phyloP scores from a whole-genome alignment of 2,113 vertebrate genomes.

The Mesocricetus auratus region DNA sequence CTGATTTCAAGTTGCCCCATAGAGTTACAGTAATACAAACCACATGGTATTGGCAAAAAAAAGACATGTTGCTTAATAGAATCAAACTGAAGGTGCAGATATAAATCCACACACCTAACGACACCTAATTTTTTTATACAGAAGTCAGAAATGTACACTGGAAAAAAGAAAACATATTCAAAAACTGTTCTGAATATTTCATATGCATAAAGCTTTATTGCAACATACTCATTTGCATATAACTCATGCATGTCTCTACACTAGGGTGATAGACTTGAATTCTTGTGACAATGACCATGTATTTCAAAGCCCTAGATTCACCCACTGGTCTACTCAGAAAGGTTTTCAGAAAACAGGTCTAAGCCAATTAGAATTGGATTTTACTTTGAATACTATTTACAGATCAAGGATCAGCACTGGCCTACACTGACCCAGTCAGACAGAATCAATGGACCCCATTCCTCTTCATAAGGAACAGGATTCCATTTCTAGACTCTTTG shows the following conservation, averaged over 20 bases:
- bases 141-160: background rate
- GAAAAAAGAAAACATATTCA: background rate
- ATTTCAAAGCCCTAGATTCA: background rate
- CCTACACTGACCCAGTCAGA: background rate
- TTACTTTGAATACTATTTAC: background rate
- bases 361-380: background rate
- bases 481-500: background rate
- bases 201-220: conserved; percentile 15
- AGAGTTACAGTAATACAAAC: background rate
- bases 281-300: background rate
- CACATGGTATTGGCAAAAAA: background rate
- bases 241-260: background rate
- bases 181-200: background rate
- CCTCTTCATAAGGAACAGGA: background rate
- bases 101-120: background rate
- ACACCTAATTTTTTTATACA: background rate
- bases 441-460: background rate
- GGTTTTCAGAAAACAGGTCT: background rate
- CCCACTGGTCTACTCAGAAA: background rate
- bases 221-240: background rate
- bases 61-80: background rate
- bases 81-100: background rate
- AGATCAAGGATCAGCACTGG: background rate
- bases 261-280: background rate
- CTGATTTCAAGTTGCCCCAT: background rate